These are phyloP conservation scores for Patiria miniata DNA, from an alignment of 35 echinoderm and acorn worm species.

Conservation along the genomic window DNA sequence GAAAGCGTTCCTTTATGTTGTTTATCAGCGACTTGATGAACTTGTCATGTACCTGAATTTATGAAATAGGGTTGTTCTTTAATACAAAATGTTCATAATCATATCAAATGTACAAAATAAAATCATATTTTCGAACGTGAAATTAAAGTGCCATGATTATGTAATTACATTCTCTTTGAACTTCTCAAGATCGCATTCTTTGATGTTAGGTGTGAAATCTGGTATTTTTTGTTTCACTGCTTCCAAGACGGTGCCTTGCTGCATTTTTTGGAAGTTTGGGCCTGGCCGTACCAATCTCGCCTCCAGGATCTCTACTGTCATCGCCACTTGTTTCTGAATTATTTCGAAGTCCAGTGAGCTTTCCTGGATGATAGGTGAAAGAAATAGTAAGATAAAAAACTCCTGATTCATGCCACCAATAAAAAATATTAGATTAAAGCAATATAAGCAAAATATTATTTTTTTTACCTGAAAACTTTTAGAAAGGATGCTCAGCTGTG, in stretches of 20 bases:
- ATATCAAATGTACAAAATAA: background rate
- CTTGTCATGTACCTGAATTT: conserved; percentile 1
- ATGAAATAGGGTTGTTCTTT: background rate
- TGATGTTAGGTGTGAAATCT: background rate
- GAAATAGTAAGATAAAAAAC: background rate
- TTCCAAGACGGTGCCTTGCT: background rate
- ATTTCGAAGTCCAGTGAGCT: background rate
- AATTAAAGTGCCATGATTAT: background rate
- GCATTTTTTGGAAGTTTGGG: background rate
- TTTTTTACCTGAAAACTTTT: conserved; percentile 35
- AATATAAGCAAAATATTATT: too few relatives aligned
- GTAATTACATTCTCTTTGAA: background rate
- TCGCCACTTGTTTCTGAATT: background rate
- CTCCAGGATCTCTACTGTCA: background rate
- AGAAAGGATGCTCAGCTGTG: conserved; percentile 43
- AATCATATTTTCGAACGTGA: background rate
- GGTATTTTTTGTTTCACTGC: background rate
- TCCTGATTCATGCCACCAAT: background rate
- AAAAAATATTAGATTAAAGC: background rate
- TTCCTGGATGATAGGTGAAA: conserved; percentile 15
- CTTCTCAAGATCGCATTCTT: background rate
- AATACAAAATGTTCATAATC: background rate
- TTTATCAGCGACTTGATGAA: background rate
- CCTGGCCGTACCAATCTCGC: background rate
- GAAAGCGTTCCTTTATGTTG: conserved; percentile 1